phyloP scores from a whole-genome alignment of 2,113 vertebrate species.

The Ursus arctos region DNA sequence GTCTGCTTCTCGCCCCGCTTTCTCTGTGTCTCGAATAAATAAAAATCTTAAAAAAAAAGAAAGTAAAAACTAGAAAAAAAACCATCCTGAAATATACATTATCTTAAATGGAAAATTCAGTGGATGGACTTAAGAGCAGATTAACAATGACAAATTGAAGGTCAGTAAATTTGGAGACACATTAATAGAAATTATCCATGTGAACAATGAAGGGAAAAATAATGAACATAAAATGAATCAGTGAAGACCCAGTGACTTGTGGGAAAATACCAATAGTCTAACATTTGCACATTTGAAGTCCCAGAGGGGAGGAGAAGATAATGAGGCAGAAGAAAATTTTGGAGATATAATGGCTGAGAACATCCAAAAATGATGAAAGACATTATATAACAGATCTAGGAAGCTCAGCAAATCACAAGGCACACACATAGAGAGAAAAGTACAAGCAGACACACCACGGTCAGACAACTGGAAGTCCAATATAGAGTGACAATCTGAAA shows the following conservation, averaged over 20 bases:
- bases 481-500: neutral
- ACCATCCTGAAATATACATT: neutral
- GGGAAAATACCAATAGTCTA: neutral
- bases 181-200: neutral
- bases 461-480: neutral
- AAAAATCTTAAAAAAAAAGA: neutral
- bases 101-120: neutral
- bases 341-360: neutral
- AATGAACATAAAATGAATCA: neutral
- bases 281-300: neutral
- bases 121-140: neutral
- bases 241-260: neutral
- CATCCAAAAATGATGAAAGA: neutral
- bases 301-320: neutral
- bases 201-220: neutral
- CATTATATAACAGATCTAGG: neutral
- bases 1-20: too few relatives aligned
- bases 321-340: neutral
- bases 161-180: neutral
- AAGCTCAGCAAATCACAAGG: neutral
- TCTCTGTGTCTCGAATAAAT: too few relatives aligned
- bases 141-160: neutral
- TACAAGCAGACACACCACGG: neutral
- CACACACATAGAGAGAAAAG: neutral
- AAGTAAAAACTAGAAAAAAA: neutral